Evolutionary conservation across 2,113 vertebrate species (phyloP).

Genomic region (Terrapene triunguis): DNA sequence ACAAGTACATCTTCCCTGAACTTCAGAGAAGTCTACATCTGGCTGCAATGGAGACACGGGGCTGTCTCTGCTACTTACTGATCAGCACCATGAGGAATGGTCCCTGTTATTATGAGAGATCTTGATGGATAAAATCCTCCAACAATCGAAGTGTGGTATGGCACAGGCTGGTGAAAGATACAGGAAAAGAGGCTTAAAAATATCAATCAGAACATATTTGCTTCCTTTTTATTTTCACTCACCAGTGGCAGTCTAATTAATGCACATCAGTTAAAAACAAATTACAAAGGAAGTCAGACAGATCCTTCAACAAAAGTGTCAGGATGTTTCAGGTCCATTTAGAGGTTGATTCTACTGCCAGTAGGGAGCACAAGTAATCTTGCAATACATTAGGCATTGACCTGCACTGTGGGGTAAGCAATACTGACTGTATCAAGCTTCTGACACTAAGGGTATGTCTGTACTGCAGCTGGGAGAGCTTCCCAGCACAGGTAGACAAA

Average conservation of each 20-base stretch:
- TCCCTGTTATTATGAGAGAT: conserved; percentile 79
- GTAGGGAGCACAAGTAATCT: background rate
- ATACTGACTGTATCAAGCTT: background rate
- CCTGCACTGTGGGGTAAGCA: background rate
- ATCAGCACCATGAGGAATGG: conserved; percentile 50
- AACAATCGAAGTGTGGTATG: conserved; percentile 72
- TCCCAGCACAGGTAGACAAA: background rate
- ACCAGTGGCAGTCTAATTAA: background rate
- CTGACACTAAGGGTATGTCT: no score
- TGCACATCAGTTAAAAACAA: background rate
- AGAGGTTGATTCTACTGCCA: background rate
- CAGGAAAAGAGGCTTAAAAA: background rate
- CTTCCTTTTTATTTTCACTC: background rate
- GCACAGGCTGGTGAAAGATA: conserved; percentile 69
- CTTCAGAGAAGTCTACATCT: no score
- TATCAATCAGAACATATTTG: background rate
- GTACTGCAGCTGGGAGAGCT: background rate
- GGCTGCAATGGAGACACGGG: no score
- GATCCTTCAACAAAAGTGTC: background rate
- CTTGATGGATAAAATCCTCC: conserved; percentile 79
- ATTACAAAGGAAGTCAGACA: background rate
- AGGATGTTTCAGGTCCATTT: background rate
- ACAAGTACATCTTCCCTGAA: background rate
- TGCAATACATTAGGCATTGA: background rate
- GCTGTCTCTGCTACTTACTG: conserved; percentile 67